These are phyloP conservation scores for Alaudala cheleensis DNA, from an alignment of 2,113 vertebrate species.

Conservation along the genomic window DNA sequence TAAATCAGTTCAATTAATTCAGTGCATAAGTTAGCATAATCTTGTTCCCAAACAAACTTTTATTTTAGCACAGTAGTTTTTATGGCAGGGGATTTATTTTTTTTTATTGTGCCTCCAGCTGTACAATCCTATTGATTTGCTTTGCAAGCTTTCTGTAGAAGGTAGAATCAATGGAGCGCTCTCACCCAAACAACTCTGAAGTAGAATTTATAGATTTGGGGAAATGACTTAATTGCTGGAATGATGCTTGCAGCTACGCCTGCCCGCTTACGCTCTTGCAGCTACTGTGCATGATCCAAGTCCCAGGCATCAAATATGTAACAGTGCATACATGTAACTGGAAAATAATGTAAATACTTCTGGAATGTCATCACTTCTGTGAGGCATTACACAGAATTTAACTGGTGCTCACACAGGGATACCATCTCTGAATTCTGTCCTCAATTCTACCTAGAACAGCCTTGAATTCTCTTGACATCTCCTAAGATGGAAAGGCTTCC, in stretches of 20 bases:
- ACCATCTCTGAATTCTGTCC: not conserved
- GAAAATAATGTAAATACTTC: not conserved
- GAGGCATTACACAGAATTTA: not conserved
- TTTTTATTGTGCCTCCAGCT: not conserved
- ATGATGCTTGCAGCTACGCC: not conserved
- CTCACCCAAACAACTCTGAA: slow-evolving; percentile 29
- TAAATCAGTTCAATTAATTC: slow-evolving; percentile 10
- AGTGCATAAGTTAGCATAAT: not conserved
- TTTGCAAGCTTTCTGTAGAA: slow-evolving; percentile 35
- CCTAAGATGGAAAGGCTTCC: not conserved
- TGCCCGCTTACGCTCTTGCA: not conserved
- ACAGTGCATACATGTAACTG: not conserved
- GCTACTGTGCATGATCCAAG: not conserved
- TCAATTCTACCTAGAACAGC: not conserved
- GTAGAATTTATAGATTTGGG: slow-evolving; percentile 28
- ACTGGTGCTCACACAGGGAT: not conserved
- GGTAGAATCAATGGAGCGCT: slow-evolving; percentile 20
- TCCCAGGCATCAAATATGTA: not conserved
- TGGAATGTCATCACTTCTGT: not conserved
- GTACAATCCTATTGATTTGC: slow-evolving; percentile 33
- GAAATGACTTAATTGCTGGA: slow-evolving; percentile 37
- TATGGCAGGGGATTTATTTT: not conserved
- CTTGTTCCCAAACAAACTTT: not conserved
- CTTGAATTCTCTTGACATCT: not conserved
- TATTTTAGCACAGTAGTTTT: not conserved